A percentile compares a stretch with the other conserved stretches of the same genome.
phyloP scores from a whole-genome alignment of 1,140 invertebrate genomes.

The Episyrphus balteatus region DNA sequence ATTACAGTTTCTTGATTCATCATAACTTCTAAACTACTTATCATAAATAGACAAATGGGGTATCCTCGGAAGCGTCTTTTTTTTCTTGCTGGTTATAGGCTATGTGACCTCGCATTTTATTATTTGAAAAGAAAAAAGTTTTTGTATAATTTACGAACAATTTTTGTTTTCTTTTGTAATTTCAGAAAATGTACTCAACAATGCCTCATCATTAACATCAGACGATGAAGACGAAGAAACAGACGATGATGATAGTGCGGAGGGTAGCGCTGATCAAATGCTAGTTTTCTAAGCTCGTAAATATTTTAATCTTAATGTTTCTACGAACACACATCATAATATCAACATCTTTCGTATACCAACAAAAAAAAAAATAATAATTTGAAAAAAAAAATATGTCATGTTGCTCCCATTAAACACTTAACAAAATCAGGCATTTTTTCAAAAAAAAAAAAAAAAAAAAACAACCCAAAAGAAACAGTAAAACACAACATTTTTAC shows the following conservation, averaged over 20 bases:
- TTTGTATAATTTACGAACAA: no score
- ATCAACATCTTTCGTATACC: not conserved
- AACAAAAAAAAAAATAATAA: not conserved
- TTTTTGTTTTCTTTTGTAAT: constrained; percentile 26
- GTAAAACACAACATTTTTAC: no score
- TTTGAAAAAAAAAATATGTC: not conserved
- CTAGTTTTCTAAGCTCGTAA: constrained; percentile 55
- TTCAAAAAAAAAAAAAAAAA: not conserved
- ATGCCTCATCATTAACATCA: constrained; percentile 42
- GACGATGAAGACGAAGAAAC: constrained; percentile 59
- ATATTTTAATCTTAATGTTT: not conserved
- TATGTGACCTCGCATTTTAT: no score
- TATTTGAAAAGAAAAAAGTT: no score
- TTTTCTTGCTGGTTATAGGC: no score
- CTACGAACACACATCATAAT: not conserved
- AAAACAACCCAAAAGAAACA: not conserved
- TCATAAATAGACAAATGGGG: no score
- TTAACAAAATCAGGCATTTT: not conserved
- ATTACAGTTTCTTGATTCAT: no score
- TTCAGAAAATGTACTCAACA: constrained; percentile 48
- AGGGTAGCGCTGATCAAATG: constrained; percentile 67
- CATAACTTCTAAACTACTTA: no score
- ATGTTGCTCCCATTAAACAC: not conserved
- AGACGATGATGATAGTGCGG: constrained; percentile 54
- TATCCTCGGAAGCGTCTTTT: no score